Percentiles rank a stretch among this genome's conserved stretches.
Conservation (phyloP, 35 echinoderm and acorn worm species). For the Amphiura filiformis region DNA sequence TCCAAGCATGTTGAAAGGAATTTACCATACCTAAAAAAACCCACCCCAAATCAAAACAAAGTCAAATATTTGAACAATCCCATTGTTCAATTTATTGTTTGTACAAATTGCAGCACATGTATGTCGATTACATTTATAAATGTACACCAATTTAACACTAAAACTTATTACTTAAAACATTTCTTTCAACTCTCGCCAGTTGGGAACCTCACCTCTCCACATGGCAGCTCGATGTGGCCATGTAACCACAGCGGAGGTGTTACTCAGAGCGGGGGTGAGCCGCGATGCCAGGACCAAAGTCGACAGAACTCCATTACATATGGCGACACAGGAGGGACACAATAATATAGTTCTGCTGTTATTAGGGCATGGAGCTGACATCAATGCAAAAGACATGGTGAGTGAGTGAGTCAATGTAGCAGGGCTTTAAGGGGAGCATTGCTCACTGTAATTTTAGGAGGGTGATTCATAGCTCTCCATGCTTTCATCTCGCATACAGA, state of each 20-base stretch:
- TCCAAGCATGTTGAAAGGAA: no score
- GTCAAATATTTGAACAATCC: no score
- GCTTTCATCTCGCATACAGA: no score
- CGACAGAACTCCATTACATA: slow-evolving; percentile 90
- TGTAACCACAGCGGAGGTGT: slow-evolving; percentile 77
- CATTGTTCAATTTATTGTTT: no score
- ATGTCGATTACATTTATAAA: no score
- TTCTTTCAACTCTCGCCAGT: no score
- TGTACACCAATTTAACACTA: no score
- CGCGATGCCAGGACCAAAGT: slow-evolving; percentile 98
- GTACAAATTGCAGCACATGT: no score
- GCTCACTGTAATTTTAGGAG: background rate
- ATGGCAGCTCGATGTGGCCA: slow-evolving; percentile 85
- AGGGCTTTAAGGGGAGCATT: background rate
- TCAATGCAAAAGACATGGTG: slow-evolving; percentile 98
- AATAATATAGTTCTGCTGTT: slow-evolving; percentile 62
- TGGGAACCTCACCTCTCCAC: slow-evolving; percentile 92
- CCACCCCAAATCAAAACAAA: no score
- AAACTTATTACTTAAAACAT: no score
- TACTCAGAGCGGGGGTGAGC: slow-evolving; percentile 86
- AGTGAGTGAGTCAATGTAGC: no score
- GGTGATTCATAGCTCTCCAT: background rate
- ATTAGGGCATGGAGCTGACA: slow-evolving; percentile 66
- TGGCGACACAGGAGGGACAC: slow-evolving; percentile 81
- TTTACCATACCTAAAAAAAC: no score